Evolutionary conservation across 2,113 vertebrate species (phyloP).

Genomic region (Dascyllus trimaculatus): DNA sequence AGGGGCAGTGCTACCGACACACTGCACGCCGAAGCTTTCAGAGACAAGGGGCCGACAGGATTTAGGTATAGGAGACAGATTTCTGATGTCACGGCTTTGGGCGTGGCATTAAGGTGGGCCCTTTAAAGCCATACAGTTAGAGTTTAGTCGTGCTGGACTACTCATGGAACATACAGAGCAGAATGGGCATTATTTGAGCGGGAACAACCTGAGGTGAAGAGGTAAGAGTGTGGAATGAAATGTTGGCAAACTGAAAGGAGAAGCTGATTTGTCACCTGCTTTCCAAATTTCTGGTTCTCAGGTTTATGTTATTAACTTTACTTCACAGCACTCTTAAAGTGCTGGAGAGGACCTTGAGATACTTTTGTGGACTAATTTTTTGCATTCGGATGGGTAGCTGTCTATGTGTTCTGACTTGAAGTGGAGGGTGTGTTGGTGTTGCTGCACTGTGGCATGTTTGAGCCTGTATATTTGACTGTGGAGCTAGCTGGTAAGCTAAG

Average conservation of each 20-base stretch:
- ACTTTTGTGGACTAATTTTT: constrained; percentile 14
- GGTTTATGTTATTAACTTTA: constrained; percentile 5
- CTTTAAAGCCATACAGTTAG: constrained; percentile 43
- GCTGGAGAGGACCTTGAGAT: neutral
- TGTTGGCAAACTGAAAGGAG: constrained; percentile 53
- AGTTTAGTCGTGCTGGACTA: constrained; percentile 46
- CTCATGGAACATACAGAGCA: constrained; percentile 62
- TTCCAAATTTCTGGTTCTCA: constrained; percentile 30
- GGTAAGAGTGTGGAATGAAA: constrained; percentile 73
- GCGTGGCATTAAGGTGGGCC: constrained; percentile 79
- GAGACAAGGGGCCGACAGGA: constrained; percentile 38
- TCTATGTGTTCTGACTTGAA: constrained; percentile 66
- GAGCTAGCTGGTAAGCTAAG: neutral
- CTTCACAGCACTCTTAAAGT: neutral
- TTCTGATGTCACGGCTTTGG: constrained; percentile 77
- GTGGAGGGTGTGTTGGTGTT: constrained; percentile 54
- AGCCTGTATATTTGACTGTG: constrained; percentile 59
- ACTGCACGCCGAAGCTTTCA: constrained; percentile 49
- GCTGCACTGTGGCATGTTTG: constrained; percentile 62
- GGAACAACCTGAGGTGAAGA: constrained; percentile 50
- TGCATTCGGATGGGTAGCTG: neutral
- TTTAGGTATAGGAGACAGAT: constrained; percentile 64
- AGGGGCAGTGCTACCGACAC: constrained; percentile 44
- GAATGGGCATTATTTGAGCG: constrained; percentile 67
- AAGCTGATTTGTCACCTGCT: constrained; percentile 71